phyloP scores from a whole-genome alignment of 2,888 invertebrate genomes.

The Meteorus colon region DNA sequence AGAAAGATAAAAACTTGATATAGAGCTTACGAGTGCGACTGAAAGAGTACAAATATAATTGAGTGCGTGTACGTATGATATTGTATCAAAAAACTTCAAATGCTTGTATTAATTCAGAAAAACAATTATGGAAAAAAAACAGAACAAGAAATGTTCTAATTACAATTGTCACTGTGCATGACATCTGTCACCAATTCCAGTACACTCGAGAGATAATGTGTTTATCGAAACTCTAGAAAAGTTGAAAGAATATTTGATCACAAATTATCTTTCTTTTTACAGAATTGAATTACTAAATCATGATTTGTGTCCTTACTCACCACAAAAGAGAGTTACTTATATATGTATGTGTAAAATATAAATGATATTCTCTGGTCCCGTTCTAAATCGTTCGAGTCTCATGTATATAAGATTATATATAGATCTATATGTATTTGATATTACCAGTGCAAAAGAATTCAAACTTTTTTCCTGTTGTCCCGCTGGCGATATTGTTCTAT shows the following conservation, averaged over 20 bases:
- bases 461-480: constrained; percentile 29
- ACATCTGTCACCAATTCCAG: neutral
- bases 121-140: neutral
- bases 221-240: neutral
- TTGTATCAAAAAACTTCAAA: neutral
- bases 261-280: neutral
- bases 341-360: constrained; percentile 37
- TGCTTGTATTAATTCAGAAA: neutral
- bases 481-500: neutral
- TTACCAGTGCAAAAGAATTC: constrained; percentile 1
- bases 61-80: neutral
- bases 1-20: constrained; percentile 43
- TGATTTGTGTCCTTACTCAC: neutral
- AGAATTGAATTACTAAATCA: constrained; percentile 26
- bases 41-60: constrained; percentile 34
- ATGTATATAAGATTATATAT: constrained; percentile 45
- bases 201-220: neutral
- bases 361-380: constrained; percentile 13
- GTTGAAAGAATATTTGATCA: neutral
- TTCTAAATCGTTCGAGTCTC: constrained; percentile 15
- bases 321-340: neutral
- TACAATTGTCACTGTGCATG: neutral
- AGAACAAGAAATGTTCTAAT: neutral
- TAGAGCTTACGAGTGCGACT: constrained; percentile 40
- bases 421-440: constrained; percentile 35